These are phyloP conservation scores for Crematogaster levior DNA, from an alignment of 2,888 invertebrate species.

Conservation along the genomic window DNA sequence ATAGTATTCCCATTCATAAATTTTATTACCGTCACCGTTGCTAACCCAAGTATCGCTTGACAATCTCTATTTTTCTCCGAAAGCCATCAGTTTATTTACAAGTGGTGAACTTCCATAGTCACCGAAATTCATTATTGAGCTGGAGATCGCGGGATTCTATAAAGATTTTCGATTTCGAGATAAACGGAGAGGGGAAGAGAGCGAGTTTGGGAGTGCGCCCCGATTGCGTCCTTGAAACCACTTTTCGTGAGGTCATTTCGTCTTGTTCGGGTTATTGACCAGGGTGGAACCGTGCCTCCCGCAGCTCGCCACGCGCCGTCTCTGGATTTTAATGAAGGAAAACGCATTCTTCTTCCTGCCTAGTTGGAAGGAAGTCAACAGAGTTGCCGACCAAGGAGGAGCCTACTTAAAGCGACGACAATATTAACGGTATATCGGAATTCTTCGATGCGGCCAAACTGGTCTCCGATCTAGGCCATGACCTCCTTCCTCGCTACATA, in stretches of 20 bases:
- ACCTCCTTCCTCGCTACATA: constrained; percentile 72
- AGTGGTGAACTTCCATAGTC: background rate
- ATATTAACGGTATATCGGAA: constrained; percentile 83
- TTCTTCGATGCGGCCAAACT: constrained; percentile 78
- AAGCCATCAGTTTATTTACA: constrained; percentile 32
- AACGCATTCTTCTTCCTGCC: constrained; percentile 53
- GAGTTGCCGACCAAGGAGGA: constrained; percentile 76
- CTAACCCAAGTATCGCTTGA: background rate
- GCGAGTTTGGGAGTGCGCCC: background rate
- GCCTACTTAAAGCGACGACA: constrained; percentile 74
- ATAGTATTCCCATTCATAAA: background rate
- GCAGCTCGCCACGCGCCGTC: background rate
- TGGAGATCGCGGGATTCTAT: background rate
- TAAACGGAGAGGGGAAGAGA: background rate
- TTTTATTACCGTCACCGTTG: background rate
- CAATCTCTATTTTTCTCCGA: background rate
- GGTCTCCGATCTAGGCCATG: constrained; percentile 83
- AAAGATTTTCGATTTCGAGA: background rate
- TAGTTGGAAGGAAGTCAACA: constrained; percentile 54
- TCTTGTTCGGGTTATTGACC: constrained; percentile 53
- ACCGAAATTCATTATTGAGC: background rate
- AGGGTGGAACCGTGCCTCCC: constrained; percentile 24
- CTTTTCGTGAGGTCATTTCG: constrained; percentile 66
- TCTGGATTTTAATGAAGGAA: constrained; percentile 62
- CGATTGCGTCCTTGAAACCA: constrained; percentile 69